Base-by-base conservation (phyloP, 2,797 vertebrate genomes). In the Muscicapa striata region DNA sequence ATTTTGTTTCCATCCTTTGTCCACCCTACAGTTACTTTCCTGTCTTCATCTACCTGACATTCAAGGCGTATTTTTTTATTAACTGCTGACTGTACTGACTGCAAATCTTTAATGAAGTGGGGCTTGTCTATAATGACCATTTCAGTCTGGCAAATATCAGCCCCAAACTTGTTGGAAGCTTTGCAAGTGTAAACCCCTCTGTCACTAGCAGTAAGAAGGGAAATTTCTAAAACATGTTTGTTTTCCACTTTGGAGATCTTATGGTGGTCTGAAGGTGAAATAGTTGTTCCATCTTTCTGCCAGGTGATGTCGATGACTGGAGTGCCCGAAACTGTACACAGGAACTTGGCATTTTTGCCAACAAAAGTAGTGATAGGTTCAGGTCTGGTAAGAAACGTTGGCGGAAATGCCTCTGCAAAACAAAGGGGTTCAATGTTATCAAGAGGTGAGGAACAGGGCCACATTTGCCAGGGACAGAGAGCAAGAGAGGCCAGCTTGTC, bases 41-140 rank as follows among this genome's bases (percentile, higher is more conserved):
- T 99, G 96, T 99, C 99, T 98, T 99, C 99, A 62, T 99, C 98
- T 96, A 99, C 98, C 97, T 99, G 99, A 95, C 99, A 99, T 96
- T 99, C 99, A 95, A 99, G 98, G 84, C 81, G 98, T 92, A 99
- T 95, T 74, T 97, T 98, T 94, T 98, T 98, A 95, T 98, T 99
- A 96, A 99, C 98, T 61, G 99, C 98, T 12, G 98, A 98, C 77
- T 99, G 98, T 38, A 97, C 97, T 7, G 98, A 93, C 86, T 98
- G 98, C 95, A 99, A 92, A 59, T 97, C 97, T 97, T 98, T 99
- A 94, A 99, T 97, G 96, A 99, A 99, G 95, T 96, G 98, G 10
- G 99, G 99, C 92, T 99, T 99, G 93, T 98, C 98, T 84, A 99
- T 98, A 88, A 99, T 98, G 83, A 96, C 97, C 95, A 99, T 97